Conservation (phyloP, 2,888 invertebrate species). For the Metalampra italica region DNA sequence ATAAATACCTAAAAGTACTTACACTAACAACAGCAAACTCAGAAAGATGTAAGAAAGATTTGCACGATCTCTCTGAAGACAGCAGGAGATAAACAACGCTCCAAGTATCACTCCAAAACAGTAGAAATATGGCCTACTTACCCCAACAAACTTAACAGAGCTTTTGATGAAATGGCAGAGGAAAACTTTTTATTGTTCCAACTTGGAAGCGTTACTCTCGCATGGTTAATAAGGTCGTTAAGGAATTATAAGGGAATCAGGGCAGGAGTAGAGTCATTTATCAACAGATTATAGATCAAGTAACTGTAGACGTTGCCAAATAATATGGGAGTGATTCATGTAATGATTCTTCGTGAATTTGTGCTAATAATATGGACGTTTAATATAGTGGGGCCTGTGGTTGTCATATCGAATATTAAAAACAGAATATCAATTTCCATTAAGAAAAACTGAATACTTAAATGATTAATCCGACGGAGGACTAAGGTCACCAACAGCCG, state of each 20-base stretch:
- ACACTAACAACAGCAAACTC: neutral
- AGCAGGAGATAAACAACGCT: neutral
- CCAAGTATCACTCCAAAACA: neutral
- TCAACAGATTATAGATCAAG: no score
- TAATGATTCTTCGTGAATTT: no score
- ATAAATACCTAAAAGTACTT: neutral
- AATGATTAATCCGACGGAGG: no score
- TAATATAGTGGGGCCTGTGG: no score
- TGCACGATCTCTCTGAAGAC: slow-evolving; percentile 1
- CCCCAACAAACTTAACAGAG: neutral
- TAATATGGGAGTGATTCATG: no score
- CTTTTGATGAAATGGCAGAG: neutral
- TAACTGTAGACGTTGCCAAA: no score
- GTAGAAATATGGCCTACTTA: neutral
- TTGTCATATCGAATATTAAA: no score
- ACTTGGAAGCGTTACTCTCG: neutral
- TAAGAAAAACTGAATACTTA: no score
- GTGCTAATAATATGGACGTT: no score
- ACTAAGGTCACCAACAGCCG: no score
- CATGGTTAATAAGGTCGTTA: neutral
- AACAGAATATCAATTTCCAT: no score
- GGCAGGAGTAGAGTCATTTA: no score
- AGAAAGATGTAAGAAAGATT: neutral
- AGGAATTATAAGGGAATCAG: neutral
- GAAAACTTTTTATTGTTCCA: neutral